Conservation (phyloP, 2,888 invertebrate genomes). For the Leptopilina syphax region DNA sequence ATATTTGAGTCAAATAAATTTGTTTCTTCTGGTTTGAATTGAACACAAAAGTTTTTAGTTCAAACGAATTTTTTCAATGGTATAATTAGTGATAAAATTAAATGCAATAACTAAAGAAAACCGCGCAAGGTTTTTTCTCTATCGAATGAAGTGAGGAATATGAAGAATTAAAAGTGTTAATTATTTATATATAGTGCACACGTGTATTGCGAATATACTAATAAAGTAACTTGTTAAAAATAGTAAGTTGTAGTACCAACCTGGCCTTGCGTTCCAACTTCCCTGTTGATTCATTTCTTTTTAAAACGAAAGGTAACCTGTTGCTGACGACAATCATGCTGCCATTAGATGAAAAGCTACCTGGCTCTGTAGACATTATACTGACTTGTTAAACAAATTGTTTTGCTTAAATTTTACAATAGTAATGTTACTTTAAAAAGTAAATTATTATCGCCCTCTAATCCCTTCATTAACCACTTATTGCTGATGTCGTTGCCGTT, state of each 20-base stretch:
- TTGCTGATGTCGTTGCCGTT: neutral
- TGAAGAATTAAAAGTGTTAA: neutral
- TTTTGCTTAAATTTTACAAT: neutral
- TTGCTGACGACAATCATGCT: slow-evolving; percentile 95
- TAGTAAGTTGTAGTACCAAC: slow-evolving; percentile 77
- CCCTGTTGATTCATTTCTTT: slow-evolving; percentile 85
- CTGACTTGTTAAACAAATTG: slow-evolving; percentile 30
- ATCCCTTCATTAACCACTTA: neutral
- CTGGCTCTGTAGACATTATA: slow-evolving; percentile 71
- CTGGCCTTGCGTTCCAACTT: slow-evolving; percentile 89
- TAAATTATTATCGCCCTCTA: slow-evolving; percentile 8
- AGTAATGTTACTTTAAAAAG: neutral
- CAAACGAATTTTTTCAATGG: too few species aligned
- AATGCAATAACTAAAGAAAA: too few species aligned
- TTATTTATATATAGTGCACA: neutral
- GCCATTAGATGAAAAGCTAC: slow-evolving; percentile 77
- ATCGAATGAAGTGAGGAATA: neutral
- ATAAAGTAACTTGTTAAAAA: neutral
- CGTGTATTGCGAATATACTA: neutral
- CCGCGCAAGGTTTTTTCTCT: too few species aligned
- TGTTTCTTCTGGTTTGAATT: too few species aligned
- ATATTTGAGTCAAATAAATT: too few species aligned
- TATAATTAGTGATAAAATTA: too few species aligned
- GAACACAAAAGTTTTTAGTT: too few species aligned
- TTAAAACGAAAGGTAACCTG: slow-evolving; percentile 91